A percentile compares a stretch with the other conserved stretches of the same genome.
phyloP scores from a whole-genome alignment of 2,797 vertebrate genomes.

The Poeciliopsis turneri region DNA sequence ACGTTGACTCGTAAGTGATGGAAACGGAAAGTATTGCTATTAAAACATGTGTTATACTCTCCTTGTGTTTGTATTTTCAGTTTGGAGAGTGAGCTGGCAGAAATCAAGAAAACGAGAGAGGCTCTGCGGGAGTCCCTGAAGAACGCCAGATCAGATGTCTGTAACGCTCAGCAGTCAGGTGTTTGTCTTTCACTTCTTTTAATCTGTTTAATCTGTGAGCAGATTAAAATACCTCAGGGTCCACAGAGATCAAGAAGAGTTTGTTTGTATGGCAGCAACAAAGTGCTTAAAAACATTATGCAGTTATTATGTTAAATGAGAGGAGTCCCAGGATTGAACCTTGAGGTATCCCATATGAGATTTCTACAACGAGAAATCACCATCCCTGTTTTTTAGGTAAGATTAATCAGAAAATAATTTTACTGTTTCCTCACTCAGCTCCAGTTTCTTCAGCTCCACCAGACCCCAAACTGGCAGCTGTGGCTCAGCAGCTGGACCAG shows the following conservation, averaged over 20 bases:
- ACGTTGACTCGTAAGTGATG: slow-evolving; percentile 84
- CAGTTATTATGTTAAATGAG: too few species aligned
- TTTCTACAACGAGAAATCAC: too few species aligned
- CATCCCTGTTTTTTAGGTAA: too few species aligned
- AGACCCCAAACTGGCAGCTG: slow-evolving; percentile 79
- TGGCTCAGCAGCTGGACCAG: slow-evolving; percentile 82
- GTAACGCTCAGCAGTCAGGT: slow-evolving; percentile 70
- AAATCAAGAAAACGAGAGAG: slow-evolving; percentile 86
- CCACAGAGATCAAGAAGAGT: neutral
- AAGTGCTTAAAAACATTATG: too few species aligned
- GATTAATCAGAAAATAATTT: neutral
- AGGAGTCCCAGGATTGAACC: too few species aligned
- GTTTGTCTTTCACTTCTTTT: slow-evolving; percentile 13
- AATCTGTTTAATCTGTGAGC: neutral
- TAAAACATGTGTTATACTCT: neutral
- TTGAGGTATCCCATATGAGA: too few species aligned
- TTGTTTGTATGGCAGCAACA: too few species aligned
- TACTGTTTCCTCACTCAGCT: slow-evolving; percentile 52
- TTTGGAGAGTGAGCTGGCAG: slow-evolving; percentile 84
- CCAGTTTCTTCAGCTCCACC: slow-evolving; percentile 62
- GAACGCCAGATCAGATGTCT: slow-evolving; percentile 65
- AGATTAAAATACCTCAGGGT: neutral
- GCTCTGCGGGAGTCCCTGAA: slow-evolving; percentile 77
- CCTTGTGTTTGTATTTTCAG: slow-evolving; percentile 66
- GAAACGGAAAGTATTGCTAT: neutral